These are phyloP conservation scores for Pardalotus punctatus DNA, from an alignment of 2,113 vertebrate species.

Conservation along the genomic window DNA sequence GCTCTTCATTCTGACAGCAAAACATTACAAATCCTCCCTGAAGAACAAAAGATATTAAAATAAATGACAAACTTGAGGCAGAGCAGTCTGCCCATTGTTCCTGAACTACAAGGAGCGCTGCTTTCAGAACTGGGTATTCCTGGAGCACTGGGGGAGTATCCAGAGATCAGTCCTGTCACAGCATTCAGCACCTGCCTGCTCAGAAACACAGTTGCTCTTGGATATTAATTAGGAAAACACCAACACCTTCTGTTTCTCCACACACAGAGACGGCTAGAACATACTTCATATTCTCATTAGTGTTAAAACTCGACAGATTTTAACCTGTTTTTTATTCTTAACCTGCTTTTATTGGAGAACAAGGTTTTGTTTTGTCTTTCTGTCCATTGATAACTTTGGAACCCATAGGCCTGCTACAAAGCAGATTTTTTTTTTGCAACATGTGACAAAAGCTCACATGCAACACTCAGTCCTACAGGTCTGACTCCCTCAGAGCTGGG, in stretches of 20 bases:
- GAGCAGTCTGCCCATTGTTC: background rate
- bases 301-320: background rate
- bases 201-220: background rate
- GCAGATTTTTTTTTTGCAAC: background rate
- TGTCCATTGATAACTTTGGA: background rate
- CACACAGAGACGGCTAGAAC: background rate
- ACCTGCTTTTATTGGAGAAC: background rate
- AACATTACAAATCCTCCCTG: conserved; percentile 32
- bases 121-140: background rate
- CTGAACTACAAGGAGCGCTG: background rate
- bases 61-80: background rate
- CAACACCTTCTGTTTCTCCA: background rate
- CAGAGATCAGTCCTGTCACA: background rate
- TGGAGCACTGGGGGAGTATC: background rate
- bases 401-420: background rate
- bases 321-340: background rate
- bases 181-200: background rate
- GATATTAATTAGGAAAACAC: background rate
- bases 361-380: background rate
- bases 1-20: conserved; percentile 70
- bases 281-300: background rate
- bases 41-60: background rate
- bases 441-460: background rate
- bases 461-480: background rate
- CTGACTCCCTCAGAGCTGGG: background rate